These are phyloP conservation scores for Cirrhinus molitorella DNA, from an alignment of 2,797 vertebrate species.

Conservation along the genomic window DNA sequence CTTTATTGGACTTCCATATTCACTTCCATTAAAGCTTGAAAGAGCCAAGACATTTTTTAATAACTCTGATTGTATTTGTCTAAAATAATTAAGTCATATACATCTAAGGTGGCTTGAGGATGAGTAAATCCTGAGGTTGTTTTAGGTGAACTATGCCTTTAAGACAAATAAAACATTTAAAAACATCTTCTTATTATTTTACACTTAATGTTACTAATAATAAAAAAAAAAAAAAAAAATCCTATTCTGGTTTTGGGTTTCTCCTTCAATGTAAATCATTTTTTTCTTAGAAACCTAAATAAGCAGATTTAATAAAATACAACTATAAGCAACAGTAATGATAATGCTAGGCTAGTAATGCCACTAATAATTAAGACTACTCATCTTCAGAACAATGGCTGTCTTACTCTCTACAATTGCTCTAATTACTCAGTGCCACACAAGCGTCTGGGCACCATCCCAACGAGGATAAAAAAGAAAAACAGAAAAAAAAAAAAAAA, in stretches of 20 bases:
- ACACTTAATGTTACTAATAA: too few species aligned
- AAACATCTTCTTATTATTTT: background rate
- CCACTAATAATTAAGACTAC: slow-evolving; percentile 11
- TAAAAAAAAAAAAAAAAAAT: too few species aligned
- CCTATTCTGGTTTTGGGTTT: background rate
- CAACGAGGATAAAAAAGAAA: slow-evolving; percentile 5
- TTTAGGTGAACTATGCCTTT: background rate
- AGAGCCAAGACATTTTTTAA: too few species aligned
- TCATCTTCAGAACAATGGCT: background rate
- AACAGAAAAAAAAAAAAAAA: background rate
- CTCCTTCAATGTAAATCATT: background rate
- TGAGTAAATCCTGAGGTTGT: too few species aligned
- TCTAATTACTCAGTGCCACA: background rate
- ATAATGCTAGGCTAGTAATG: background rate
- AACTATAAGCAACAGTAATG: background rate
- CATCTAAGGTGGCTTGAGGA: too few species aligned
- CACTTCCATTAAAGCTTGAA: too few species aligned
- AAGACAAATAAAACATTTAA: background rate
- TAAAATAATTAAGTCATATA: too few species aligned
- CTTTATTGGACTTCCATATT: too few species aligned
- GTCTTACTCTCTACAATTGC: background rate
- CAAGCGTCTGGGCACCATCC: background rate
- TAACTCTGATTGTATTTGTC: too few species aligned
- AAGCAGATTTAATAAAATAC: background rate
- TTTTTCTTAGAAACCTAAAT: background rate